These are phyloP conservation scores for Oxyruncus cristatus DNA, from an alignment of 2,113 vertebrate genomes.

Conservation along the genomic window DNA sequence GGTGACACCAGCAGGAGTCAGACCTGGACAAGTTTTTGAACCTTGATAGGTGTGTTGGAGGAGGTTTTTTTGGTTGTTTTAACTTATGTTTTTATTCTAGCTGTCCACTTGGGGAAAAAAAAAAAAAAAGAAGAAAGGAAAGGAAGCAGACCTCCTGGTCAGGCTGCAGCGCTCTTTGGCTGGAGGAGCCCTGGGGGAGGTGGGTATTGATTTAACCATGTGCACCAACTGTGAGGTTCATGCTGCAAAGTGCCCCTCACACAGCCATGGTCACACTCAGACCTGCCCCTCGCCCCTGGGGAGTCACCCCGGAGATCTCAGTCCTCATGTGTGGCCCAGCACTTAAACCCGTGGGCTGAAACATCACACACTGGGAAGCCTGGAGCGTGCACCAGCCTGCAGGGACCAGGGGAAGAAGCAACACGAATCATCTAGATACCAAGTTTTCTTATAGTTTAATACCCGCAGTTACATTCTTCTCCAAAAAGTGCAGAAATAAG, in stretches of 20 bases:
- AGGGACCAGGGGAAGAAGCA: background rate
- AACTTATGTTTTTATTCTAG: background rate
- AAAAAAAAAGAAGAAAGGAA: background rate
- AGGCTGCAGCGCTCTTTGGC: background rate
- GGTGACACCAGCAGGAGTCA: background rate
- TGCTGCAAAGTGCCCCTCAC: background rate
- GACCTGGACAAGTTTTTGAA: background rate
- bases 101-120: background rate
- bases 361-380: background rate
- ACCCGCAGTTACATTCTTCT: background rate
- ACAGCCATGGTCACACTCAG: background rate
- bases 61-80: background rate
- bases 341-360: background rate
- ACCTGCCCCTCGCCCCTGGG: background rate
- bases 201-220: background rate
- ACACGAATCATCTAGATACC: background rate
- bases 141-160: background rate
- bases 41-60: background rate
- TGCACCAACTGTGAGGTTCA: background rate
- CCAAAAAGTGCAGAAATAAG: background rate
- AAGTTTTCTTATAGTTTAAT: background rate
- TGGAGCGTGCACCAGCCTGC: background rate
- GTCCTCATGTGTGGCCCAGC: background rate
- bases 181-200: background rate
- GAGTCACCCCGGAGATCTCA: background rate